phyloP scores from a whole-genome alignment of 2,797 vertebrate species.

The Mormyrops attenuatus region DNA sequence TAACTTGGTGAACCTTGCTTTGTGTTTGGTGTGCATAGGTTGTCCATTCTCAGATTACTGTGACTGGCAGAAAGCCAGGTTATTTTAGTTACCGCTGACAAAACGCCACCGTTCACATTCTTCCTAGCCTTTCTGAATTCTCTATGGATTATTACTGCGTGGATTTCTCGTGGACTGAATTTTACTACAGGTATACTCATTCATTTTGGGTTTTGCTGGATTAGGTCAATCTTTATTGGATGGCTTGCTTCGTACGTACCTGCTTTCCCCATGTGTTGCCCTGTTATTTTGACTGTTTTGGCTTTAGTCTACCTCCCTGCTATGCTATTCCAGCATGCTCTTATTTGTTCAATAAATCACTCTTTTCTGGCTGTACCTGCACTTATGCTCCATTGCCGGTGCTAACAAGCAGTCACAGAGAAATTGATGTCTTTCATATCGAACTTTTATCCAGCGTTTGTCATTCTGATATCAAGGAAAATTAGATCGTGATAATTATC shows the following conservation, averaged over 20 bases:
- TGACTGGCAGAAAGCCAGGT: background rate
- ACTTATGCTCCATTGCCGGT: too few relatives aligned
- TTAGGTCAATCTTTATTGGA: background rate
- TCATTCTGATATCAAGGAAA: background rate
- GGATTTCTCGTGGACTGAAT: background rate
- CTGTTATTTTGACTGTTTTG: too few relatives aligned
- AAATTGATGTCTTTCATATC: too few relatives aligned
- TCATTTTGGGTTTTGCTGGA: background rate
- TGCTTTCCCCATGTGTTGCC: too few relatives aligned
- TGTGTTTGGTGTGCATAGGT: background rate
- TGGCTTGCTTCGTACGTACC: background rate
- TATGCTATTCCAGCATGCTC: too few relatives aligned
- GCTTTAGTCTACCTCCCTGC: too few relatives aligned
- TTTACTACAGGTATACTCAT: background rate
- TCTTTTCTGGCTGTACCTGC: too few relatives aligned
- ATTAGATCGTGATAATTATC: too few relatives aligned
- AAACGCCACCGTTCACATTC: background rate
- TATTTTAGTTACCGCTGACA: background rate
- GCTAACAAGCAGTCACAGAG: too few relatives aligned
- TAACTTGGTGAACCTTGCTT: background rate
- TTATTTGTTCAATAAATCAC: too few relatives aligned
- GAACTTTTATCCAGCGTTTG: background rate
- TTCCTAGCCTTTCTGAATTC: background rate
- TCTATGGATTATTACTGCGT: background rate
- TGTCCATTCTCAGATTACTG: background rate